Conservation (phyloP, 2,797 vertebrate genomes). For the Platyrinchus mystaceus region DNA sequence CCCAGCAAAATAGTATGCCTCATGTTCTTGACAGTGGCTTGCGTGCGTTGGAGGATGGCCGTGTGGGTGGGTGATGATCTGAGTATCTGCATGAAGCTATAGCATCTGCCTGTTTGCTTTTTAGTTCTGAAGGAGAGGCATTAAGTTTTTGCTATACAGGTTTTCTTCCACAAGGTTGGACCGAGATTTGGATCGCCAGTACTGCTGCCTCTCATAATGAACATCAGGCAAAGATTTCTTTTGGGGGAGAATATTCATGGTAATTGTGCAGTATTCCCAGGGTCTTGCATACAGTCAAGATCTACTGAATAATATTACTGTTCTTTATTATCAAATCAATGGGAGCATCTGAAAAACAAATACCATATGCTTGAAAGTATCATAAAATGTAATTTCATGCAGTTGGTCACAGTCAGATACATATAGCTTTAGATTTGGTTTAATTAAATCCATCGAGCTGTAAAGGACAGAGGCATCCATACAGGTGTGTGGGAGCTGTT, state of each 20-base stretch:
- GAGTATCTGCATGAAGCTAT: neutral
- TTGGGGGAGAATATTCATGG: neutral
- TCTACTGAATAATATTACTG: neutral
- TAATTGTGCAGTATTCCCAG: neutral
- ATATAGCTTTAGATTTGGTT: neutral
- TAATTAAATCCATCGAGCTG: neutral
- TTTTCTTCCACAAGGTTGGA: neutral
- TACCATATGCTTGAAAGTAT: neutral
- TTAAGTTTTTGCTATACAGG: neutral
- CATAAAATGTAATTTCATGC: neutral
- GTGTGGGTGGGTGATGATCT: neutral
- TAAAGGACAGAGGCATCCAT: neutral
- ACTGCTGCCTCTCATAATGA: neutral
- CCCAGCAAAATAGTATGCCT: neutral
- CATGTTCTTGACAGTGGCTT: neutral
- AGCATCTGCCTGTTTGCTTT: neutral
- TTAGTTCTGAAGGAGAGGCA: neutral
- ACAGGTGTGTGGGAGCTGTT: neutral
- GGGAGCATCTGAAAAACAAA: neutral
- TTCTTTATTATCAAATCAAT: neutral
- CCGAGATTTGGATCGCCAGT: accelerated
- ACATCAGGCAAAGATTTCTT: neutral
- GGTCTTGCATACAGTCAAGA: neutral
- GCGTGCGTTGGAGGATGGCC: neutral
- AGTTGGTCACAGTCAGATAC: neutral